Evolutionary conservation across 1,140 invertebrate species (phyloP).

Genomic region (Heliconius melpomene): DNA sequence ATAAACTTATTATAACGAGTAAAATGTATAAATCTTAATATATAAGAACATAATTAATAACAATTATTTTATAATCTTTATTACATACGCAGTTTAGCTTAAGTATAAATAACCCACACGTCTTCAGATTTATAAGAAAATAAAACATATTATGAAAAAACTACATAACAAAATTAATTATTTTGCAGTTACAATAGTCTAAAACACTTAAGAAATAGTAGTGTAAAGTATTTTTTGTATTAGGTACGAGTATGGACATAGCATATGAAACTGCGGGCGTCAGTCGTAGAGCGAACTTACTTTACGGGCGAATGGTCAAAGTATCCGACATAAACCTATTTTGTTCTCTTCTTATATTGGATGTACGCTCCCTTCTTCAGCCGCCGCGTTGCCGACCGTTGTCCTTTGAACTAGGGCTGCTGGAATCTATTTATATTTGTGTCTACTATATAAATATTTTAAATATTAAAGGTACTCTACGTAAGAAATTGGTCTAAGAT

Average conservation of each 20-base stretch:
- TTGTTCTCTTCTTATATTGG: slow-evolving; percentile 81
- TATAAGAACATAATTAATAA: too few relatives aligned
- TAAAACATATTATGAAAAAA: not conserved
- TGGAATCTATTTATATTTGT: slow-evolving; percentile 16
- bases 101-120: too few relatives aligned
- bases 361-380: slow-evolving; percentile 77
- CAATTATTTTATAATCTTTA: too few relatives aligned
- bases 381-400: slow-evolving; percentile 67
- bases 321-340: slow-evolving; percentile 81
- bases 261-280: slow-evolving; percentile 63
- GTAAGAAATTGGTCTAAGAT: too few relatives aligned
- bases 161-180: not conserved
- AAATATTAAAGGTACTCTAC: too few relatives aligned
- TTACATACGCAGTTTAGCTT: too few relatives aligned
- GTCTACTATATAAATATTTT: not conserved
- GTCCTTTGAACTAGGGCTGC: slow-evolving; percentile 66
- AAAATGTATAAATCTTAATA: too few relatives aligned
- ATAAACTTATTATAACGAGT: too few relatives aligned
- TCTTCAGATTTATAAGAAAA: too few relatives aligned
- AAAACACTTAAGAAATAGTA: not conserved
- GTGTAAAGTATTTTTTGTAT: slow-evolving; percentile 26
- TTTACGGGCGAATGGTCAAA: slow-evolving; percentile 79
- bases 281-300: slow-evolving; percentile 72
- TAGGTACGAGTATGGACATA: slow-evolving; percentile 31
- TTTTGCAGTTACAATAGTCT: not conserved